Base-by-base conservation (phyloP, 1,140 invertebrate species). In the Scylla paramamosain region DNA sequence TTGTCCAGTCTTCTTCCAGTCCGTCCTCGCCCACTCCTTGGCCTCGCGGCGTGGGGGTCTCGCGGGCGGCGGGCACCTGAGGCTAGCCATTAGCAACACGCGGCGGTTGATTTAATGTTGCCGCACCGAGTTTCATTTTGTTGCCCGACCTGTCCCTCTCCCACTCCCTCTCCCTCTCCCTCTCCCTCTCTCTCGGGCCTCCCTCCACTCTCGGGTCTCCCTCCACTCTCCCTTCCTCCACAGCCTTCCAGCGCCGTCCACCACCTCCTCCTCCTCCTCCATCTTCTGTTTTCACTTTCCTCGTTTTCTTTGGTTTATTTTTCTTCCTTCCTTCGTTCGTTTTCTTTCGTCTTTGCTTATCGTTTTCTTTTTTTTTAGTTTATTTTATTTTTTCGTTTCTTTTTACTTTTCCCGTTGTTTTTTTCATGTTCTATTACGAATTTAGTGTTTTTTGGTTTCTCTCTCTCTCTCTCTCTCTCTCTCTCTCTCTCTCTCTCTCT, bases 71-170 rank as follows among this genome's bases (percentile, higher is more conserved):
- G 45, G 31, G 86, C 31, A 88, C 31, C 31, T 45, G 31, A 88
- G 45, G 29, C 10, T 12, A 28, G 45, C 84, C 84, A 93, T 88
- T 88, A 93, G 84, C 45, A 88, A 48, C 93, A 93, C 77, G 48
- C 84, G 92, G 32, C 52, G 92, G 83, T 32, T 93, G 92, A 93
- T 93, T 93, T 93, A 93, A 93, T 93, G 82, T 93, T 39, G 59
- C 83, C 45, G 77, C 46, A 46, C 25, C 39, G 92, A 83, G 92
- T 87, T 89, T 93, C 93, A 93, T 93, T 93, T 93, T 93, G 83
- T 88, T 77, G 45, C 87, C n/a, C 45, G 48, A n/a, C 39, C 83
- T 48, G 10, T 52, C 52, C 39, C 52, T 32, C 28, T 29, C 16
- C n/a, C 59, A 0, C 52, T 32, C 29, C 92, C 29, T 29, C 83